A percentile compares a stretch with the other conserved stretches of the same genome.
These are phyloP conservation scores for Camponotus pennsylvanicus DNA, from an alignment of 1,140 invertebrate species.

Conservation along the genomic window DNA sequence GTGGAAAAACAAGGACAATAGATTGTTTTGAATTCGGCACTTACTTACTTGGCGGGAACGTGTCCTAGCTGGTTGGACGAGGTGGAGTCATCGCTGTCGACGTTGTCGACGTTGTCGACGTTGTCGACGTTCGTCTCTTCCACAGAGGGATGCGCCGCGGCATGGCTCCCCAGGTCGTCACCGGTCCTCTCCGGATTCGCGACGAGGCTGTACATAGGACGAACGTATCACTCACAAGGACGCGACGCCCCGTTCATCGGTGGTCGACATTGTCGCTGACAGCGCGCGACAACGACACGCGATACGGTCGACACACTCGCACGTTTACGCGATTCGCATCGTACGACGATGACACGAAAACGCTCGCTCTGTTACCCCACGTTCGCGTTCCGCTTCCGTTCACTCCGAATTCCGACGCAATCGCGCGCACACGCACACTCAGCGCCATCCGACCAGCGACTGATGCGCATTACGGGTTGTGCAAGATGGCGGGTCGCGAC, in stretches of 20 bases:
- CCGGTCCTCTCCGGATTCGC: slow-evolving; percentile 62
- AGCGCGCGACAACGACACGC: neutral
- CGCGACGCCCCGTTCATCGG: neutral
- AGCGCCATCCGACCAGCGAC: slow-evolving; percentile 49
- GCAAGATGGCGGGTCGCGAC: neutral
- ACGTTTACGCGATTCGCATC: neutral
- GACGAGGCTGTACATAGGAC: slow-evolving; percentile 70
- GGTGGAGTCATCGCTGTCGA: slow-evolving; percentile 71
- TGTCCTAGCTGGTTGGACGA: slow-evolving; percentile 72
- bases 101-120: slow-evolving; percentile 68
- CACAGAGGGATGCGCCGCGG: slow-evolving; percentile 60
- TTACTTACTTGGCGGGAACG: slow-evolving; percentile 74
- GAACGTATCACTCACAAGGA: slow-evolving; percentile 5
- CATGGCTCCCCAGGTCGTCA: slow-evolving; percentile 61
- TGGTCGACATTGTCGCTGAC: slow-evolving; percentile 56
- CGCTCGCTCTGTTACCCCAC: neutral
- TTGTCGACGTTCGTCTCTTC: slow-evolving; percentile 62
- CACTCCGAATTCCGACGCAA: neutral
- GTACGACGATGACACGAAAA: neutral
- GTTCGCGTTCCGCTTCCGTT: neutral
- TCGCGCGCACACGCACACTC: neutral
- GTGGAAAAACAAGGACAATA: neutral
- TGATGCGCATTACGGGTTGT: neutral
- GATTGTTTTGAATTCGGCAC: slow-evolving; percentile 25
- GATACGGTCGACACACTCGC: neutral